Percentiles rank a stretch among this genome's conserved stretches.
Evolutionary conservation across 2,888 invertebrate genomes (phyloP).

Genomic region (Euproctis similis): DNA sequence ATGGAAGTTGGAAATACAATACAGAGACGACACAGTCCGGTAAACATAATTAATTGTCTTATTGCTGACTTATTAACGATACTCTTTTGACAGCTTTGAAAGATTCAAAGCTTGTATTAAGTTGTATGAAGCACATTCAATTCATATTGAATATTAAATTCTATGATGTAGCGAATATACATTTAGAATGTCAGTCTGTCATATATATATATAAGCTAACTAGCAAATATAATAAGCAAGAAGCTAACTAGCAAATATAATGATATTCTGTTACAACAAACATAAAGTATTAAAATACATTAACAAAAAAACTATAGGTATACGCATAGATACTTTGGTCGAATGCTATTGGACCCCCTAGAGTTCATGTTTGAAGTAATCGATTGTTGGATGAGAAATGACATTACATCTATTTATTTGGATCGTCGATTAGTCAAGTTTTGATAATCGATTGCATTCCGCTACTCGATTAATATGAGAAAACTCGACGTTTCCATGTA

Average conservation of each 20-base stretch:
- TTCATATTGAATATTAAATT: no score
- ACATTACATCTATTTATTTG: conserved; percentile 67
- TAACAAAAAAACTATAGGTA: conserved; percentile 50
- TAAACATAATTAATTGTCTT: conserved; percentile 29
- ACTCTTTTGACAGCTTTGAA: conserved; percentile 15
- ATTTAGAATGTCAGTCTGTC: no score
- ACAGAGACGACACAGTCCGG: conserved; percentile 40
- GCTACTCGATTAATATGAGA: conserved; percentile 70
- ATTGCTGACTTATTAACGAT: conserved; percentile 7
- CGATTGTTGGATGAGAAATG: conserved; percentile 74
- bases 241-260: no score
- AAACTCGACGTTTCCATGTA: conserved; percentile 45
- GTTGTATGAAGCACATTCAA: no score
- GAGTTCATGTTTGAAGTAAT: conserved; percentile 68
- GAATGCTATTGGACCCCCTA: conserved; percentile 59
- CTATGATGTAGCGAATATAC: no score
- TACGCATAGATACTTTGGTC: conserved; percentile 35
- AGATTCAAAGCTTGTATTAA: no score
- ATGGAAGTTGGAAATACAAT: conserved; percentile 36
- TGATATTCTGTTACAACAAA: no score
- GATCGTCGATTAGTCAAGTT: conserved; percentile 66
- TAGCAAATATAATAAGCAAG: no score
- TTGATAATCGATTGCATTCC: conserved; percentile 67
- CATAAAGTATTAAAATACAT: no score
- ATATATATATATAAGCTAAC: no score